Conservation (phyloP, 2,888 invertebrate genomes). For the Eudemis profundana region DNA sequence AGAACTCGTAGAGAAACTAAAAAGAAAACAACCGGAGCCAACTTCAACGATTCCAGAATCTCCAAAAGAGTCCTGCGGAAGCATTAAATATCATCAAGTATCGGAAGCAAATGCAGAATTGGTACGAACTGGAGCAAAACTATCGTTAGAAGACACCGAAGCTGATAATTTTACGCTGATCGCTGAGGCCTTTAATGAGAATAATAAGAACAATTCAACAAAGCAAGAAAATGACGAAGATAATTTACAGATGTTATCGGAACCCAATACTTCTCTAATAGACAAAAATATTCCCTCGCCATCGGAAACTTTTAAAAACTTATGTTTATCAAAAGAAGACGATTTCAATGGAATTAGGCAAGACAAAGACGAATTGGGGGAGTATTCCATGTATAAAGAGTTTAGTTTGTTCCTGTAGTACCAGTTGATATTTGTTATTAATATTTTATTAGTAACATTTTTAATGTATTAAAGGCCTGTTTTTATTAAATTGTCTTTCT, state of each 20-base stretch:
- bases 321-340: slow-evolving; percentile 84
- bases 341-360: slow-evolving; percentile 56
- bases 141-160: slow-evolving; percentile 80
- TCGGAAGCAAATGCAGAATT: slow-evolving; percentile 77
- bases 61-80: slow-evolving; percentile 44
- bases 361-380: slow-evolving; percentile 51
- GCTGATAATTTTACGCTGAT: slow-evolving; percentile 75
- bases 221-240: slow-evolving; percentile 57
- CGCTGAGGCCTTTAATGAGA: slow-evolving; percentile 60
- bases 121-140: slow-evolving; percentile 75
- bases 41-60: slow-evolving; percentile 42
- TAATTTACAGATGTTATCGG: slow-evolving; percentile 56
- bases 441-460: too few relatives aligned
- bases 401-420: slow-evolving; percentile 58
- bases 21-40: slow-evolving; percentile 66
- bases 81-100: slow-evolving; percentile 60
- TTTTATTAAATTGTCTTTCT: too few relatives aligned
- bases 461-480: too few relatives aligned
- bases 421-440: background rate
- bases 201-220: slow-evolving; percentile 45
- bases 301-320: slow-evolving; percentile 87
- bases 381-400: slow-evolving; percentile 56
- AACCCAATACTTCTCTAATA: slow-evolving; percentile 57
- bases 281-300: slow-evolving; percentile 87
- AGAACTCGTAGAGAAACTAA: slow-evolving; percentile 80